phyloP scores from a whole-genome alignment of 1,140 invertebrate species.

The Drosophila willistoni region DNA sequence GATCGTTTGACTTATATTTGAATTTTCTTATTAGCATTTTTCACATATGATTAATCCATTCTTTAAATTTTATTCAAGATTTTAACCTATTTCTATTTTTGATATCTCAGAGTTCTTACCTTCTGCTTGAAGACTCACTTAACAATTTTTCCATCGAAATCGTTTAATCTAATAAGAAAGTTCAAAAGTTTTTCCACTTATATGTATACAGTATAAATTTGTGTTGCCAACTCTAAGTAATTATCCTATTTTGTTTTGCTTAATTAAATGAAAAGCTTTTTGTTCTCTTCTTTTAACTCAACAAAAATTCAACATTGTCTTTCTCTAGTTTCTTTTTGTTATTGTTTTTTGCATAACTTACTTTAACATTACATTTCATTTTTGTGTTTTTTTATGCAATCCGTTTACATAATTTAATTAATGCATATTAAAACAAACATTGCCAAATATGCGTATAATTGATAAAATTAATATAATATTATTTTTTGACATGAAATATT shows the following conservation, averaged over 20 bases:
- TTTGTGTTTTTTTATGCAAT: background rate
- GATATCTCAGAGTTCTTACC: too few relatives aligned
- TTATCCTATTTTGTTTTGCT: background rate
- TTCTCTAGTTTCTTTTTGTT: background rate
- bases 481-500: slow-evolving; percentile 6
- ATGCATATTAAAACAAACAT: background rate
- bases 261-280: background rate
- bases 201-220: background rate
- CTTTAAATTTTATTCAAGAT: too few relatives aligned
- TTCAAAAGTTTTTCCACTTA: background rate
- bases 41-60: too few relatives aligned
- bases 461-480: slow-evolving; percentile 8
- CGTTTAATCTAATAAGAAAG: too few relatives aligned
- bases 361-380: background rate
- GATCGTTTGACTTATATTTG: too few relatives aligned
- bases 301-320: background rate
- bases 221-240: background rate
- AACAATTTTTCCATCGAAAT: too few relatives aligned
- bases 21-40: too few relatives aligned
- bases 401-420: slow-evolving; percentile 10
- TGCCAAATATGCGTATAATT: slow-evolving; percentile 14
- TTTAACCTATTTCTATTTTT: too few relatives aligned
- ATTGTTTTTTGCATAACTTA: background rate
- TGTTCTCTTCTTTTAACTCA: background rate
- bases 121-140: too few relatives aligned